Evolutionary conservation across 2,113 vertebrate species (phyloP).

Genomic region (Saguinus imperator): DNA sequence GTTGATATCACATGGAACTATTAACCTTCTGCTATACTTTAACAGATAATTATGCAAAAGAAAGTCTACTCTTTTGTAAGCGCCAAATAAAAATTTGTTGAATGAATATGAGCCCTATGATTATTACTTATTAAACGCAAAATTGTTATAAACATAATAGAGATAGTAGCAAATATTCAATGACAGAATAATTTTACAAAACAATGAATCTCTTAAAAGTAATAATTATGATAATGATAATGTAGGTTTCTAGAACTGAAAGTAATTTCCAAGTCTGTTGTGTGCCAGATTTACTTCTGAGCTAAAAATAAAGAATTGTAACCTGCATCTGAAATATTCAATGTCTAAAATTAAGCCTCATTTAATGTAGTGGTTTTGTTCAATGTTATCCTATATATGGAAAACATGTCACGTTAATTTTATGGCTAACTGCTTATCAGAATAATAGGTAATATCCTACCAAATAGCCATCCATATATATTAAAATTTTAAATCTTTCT

Average conservation of each 20-base stretch:
- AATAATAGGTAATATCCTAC: not conserved
- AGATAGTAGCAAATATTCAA: not conserved
- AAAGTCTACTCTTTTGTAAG: not conserved
- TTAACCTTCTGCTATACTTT: not conserved
- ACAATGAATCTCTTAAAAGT: not conserved
- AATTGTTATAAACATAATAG: not conserved
- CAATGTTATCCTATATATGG: not conserved
- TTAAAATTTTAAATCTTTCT: conserved; percentile 13
- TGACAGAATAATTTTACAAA: not conserved
- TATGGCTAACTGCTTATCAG: not conserved
- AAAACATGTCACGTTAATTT: not conserved
- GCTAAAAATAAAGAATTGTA: not conserved
- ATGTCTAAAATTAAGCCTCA: not conserved
- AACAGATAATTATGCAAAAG: not conserved
- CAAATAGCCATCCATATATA: not conserved
- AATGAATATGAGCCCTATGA: not conserved
- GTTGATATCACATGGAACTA: not conserved
- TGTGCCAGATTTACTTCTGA: not conserved
- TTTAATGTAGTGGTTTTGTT: not conserved
- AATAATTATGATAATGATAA: not conserved
- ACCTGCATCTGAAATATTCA: not conserved
- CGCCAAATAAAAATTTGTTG: not conserved
- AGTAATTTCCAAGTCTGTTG: not conserved
- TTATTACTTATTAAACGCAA: not conserved
- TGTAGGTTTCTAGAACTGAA: not conserved